Conservation (phyloP, 2,888 invertebrate species). For the Troilus luridus region DNA sequence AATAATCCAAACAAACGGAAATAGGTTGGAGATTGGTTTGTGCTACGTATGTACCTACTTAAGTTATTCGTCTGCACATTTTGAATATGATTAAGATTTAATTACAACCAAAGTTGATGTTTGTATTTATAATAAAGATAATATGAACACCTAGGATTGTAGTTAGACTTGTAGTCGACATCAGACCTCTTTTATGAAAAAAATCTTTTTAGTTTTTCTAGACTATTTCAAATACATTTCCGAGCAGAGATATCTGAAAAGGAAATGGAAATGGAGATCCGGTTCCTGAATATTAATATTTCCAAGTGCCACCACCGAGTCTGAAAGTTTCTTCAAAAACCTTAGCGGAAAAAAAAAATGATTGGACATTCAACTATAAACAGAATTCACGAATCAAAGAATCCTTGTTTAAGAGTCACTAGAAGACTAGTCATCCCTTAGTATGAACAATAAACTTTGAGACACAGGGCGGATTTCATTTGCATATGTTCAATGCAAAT, state of each 20-base stretch:
- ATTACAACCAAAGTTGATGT: too few species aligned
- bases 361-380: too few species aligned
- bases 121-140: too few species aligned
- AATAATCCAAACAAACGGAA: too few species aligned
- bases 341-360: background rate
- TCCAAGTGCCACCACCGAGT: background rate
- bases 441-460: background rate
- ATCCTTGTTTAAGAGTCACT: background rate
- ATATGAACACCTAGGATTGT: too few species aligned
- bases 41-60: too few species aligned
- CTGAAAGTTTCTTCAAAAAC: background rate
- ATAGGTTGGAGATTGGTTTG: too few species aligned
- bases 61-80: too few species aligned
- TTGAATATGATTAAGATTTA: too few species aligned
- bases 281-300: slow-evolving; percentile 12
- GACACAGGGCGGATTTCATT: background rate
- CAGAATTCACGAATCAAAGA: background rate
- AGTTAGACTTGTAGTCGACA: too few species aligned
- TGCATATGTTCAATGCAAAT: slow-evolving; percentile 34
- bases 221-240: background rate
- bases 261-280: background rate
- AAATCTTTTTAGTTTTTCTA: background rate
- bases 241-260: background rate
- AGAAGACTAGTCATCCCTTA: background rate
- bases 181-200: background rate